phyloP scores from a whole-genome alignment of 2,888 invertebrate genomes.

The Noctua pronuba region DNA sequence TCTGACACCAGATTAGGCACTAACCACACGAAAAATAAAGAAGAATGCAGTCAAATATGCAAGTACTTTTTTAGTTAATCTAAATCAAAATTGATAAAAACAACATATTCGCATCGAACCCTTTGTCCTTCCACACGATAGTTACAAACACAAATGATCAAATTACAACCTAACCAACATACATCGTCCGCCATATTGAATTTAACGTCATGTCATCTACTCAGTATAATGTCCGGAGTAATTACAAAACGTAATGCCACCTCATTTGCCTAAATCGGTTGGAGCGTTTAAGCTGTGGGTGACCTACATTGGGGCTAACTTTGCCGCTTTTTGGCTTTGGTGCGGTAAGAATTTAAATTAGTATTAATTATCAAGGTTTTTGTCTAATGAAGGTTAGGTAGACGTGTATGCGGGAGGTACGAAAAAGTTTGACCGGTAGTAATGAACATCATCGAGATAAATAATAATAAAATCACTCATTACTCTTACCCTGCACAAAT shows the following conservation, averaged over 20 bases:
- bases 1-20: no score
- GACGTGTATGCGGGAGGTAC: not conserved
- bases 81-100: not conserved
- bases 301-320: conserved; percentile 39
- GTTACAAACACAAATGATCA: not conserved
- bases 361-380: conserved; percentile 14
- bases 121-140: not conserved
- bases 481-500: no score
- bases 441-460: no score
- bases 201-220: conserved; percentile 21
- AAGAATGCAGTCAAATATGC: not conserved
- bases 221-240: conserved; percentile 25
- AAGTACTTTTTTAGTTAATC: not conserved
- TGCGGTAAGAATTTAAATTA: conserved; percentile 42
- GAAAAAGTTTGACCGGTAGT: no score
- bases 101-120: not conserved
- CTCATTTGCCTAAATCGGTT: conserved; percentile 51
- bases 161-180: conserved; percentile 6
- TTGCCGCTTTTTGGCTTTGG: conserved; percentile 19
- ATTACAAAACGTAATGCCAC: conserved; percentile 47
- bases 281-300: conserved; percentile 36
- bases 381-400: not conserved
- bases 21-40: no score
- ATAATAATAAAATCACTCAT: not conserved
- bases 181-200: conserved; percentile 22